Evolutionary conservation across 2,113 vertebrate species (phyloP).

Genomic region (Hypanus sabinus): DNA sequence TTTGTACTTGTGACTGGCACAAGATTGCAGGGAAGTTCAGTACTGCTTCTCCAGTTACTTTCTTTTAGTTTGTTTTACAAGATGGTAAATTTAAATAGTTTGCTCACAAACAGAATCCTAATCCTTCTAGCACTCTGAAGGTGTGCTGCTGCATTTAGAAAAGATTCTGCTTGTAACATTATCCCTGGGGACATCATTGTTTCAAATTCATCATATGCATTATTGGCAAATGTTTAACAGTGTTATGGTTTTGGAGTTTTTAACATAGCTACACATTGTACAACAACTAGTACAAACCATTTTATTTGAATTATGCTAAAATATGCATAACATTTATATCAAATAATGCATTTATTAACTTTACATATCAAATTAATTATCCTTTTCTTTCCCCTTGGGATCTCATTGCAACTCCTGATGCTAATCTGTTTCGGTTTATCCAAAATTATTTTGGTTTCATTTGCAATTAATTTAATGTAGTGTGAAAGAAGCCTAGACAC

Average conservation of each 20-base stretch:
- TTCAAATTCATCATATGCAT: background rate
- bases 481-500: background rate
- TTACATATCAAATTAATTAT: background rate
- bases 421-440: background rate
- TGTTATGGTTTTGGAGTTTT: background rate
- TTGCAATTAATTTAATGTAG: background rate
- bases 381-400: background rate
- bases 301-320: background rate
- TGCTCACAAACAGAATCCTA: background rate
- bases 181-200: background rate
- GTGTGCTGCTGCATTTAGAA: background rate
- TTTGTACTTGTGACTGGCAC: background rate
- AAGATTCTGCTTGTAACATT: background rate
- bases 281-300: background rate
- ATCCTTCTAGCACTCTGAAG: slow-evolving; percentile 4
- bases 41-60: background rate
- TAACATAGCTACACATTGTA: background rate
- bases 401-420: background rate
- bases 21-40: background rate
- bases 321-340: background rate
- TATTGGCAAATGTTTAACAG: background rate
- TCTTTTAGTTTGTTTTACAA: background rate
- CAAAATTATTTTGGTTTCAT: background rate
- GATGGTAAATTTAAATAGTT: slow-evolving; percentile 22
- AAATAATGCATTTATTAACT: background rate